Percentiles rank a stretch among this genome's conserved stretches.
Evolutionary conservation across 2,797 vertebrate species (phyloP).

Genomic region (Eulemur mongoz): DNA sequence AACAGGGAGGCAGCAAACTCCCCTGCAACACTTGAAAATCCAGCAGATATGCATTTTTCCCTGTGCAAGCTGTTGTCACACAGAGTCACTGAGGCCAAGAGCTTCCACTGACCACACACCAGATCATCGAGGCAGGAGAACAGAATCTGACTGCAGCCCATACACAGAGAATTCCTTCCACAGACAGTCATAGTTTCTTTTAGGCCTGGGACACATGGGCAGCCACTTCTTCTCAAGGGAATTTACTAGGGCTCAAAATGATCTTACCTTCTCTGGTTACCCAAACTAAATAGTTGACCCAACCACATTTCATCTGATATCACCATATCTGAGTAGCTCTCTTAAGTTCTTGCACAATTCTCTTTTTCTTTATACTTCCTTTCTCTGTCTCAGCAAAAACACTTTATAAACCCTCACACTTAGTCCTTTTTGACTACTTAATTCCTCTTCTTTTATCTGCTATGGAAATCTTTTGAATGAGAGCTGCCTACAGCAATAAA

Average conservation of each 20-base stretch:
- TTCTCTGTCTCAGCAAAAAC: neutral
- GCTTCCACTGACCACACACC: neutral
- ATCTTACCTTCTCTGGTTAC: conserved; percentile 49
- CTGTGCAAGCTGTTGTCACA: neutral
- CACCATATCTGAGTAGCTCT: neutral
- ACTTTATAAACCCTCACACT: neutral
- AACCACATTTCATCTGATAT: neutral
- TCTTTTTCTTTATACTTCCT: neutral
- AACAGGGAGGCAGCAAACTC: neutral
- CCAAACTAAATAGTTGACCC: neutral
- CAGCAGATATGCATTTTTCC: neutral
- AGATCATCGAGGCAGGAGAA: neutral
- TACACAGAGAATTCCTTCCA: conserved; percentile 55
- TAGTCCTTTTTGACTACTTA: neutral
- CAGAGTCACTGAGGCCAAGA: neutral
- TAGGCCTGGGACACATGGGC: neutral
- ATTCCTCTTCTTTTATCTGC: conserved; percentile 21
- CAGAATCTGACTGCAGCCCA: neutral
- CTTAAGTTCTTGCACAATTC: neutral
- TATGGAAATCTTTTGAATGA: neutral
- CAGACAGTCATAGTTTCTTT: conserved; percentile 50
- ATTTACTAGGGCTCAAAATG: neutral
- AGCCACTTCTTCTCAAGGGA: neutral
- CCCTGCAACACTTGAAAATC: accelerated
- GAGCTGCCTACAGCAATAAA: neutral